A percentile compares a stretch with the other conserved stretches of the same genome.
These are phyloP conservation scores for Psilopsiagon aurifrons DNA, from an alignment of 2,113 vertebrate species.

Conservation along the genomic window DNA sequence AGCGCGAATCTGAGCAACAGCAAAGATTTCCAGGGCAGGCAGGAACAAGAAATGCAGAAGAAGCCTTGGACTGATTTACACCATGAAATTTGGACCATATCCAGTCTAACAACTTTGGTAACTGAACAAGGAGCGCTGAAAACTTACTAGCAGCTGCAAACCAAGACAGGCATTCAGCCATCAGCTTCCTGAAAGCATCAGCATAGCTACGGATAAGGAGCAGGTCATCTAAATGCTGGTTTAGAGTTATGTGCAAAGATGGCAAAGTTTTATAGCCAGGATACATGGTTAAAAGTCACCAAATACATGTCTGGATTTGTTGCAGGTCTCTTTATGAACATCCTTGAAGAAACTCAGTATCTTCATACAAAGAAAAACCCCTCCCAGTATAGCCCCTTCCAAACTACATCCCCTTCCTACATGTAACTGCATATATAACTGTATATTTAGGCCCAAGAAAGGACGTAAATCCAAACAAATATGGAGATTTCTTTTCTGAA, in stretches of 20 bases:
- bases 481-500: neutral
- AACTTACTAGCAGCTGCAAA: neutral
- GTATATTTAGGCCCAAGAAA: neutral
- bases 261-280: neutral
- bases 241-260: neutral
- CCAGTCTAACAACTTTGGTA: neutral
- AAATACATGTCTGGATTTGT: neutral
- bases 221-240: neutral
- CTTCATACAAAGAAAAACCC: neutral
- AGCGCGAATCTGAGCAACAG: neutral
- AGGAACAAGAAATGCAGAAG: constrained; percentile 22
- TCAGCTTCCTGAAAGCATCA: neutral
- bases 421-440: neutral
- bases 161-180: neutral
- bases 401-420: neutral
- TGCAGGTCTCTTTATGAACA: neutral
- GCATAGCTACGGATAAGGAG: neutral
- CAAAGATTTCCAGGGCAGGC: constrained; percentile 20
- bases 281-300: neutral
- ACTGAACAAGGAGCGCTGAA: neutral
- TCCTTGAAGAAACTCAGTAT: neutral
- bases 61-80: neutral
- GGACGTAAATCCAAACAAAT: neutral
- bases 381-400: neutral
- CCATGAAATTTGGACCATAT: neutral